Base-by-base conservation (phyloP, 2,888 invertebrate species). In the Trachelus iudaicus region DNA sequence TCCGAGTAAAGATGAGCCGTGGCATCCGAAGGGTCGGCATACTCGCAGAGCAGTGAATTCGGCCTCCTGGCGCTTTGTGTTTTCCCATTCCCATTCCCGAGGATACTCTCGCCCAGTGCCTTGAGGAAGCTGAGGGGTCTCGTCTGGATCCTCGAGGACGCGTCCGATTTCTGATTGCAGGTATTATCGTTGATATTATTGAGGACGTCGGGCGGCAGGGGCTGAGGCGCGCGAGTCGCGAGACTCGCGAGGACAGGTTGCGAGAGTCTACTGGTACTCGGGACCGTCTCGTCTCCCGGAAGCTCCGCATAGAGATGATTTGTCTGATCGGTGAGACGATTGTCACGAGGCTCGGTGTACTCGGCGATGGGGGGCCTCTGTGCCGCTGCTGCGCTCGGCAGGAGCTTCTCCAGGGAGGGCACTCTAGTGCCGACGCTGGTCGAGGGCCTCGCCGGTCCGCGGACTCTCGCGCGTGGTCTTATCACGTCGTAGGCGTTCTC, bases 401-500 rank as follows among this genome's bases (percentile, higher is more conserved):
- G 84, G 6, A 94, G 90, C 83, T 93, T 94, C 82, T 94, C 94
- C 69, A 94, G 88, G 1, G 94, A 94, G 0, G 94, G 94, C 0
- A 92, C 92, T 81, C 93, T 92, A 0, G 94, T 94, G 1, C 94
- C 94, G 1, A 94, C 91, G 82, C 93, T 94, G 1, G 93, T 92
- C 90, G 93, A 93, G 78, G 92, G 89, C 79, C 92, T 93, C 11
- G 92, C 90, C 76, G 92, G 92, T n/a, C 84, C 84, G 4, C 85
- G 82, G 1, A 85, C 79, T 15, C 86, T 86, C 34, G 77, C 86
- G 33, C 92, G 92, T 11, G 83, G 80, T 77, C 92, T 92, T 11
- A 95, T 94, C 56, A 94, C 90, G 81, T 95, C 95, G 83, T 95
- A 95, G 80, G 95, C 93, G 87, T 95, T 95, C 80, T 94, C 95